phyloP scores from a whole-genome alignment of 2,888 invertebrate species.

The Sesia apiformis region DNA sequence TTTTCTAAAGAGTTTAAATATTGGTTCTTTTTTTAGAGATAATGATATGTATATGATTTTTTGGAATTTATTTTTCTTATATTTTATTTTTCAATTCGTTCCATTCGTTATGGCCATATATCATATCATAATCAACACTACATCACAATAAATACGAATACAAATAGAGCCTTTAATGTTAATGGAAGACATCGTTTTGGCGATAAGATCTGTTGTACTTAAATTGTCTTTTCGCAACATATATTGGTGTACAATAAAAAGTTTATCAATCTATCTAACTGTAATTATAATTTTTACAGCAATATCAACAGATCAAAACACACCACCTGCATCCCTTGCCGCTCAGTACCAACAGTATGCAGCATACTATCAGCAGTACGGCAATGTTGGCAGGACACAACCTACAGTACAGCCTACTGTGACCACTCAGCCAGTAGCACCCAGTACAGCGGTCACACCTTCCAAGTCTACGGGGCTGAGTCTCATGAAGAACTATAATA shows the following conservation, averaged over 20 bases:
- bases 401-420: slow-evolving; percentile 36
- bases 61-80: no score
- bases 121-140: neutral
- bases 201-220: no score
- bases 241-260: no score
- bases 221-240: no score
- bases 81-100: neutral
- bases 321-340: neutral
- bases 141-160: neutral
- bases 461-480: slow-evolving; percentile 57
- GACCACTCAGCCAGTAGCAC: slow-evolving; percentile 18
- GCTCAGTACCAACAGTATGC: slow-evolving; percentile 28
- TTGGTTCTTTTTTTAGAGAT: neutral
- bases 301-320: no score
- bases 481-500: slow-evolving; percentile 75
- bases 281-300: no score
- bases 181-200: no score
- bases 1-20: neutral
- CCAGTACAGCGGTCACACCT: slow-evolving; percentile 4
- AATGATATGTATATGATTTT: neutral
- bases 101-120: neutral
- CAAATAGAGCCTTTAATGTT: no score
- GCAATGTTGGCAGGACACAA: slow-evolving; percentile 9
- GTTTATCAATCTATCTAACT: no score
- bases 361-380: slow-evolving; percentile 35